Evolutionary conservation across 2,797 vertebrate genomes (phyloP), one percentile per base, ranked within the genome.

Genomic region (Chaunax sp.): DNA sequence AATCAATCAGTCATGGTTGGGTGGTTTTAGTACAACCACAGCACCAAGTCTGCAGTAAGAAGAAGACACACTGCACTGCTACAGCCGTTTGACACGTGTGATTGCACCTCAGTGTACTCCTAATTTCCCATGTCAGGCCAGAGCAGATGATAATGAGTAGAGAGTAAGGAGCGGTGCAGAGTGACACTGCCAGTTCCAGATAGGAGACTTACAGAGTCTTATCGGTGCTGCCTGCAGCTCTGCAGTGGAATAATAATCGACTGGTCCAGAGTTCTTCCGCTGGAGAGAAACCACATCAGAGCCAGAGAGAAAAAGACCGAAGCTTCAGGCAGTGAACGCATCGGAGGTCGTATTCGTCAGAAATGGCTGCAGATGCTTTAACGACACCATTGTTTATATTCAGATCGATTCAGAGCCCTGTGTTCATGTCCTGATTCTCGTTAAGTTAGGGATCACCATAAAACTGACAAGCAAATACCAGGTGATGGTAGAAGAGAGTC

Each of bases 141-240:
- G 47, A 74, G 66, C 54, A 23, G 73, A 1, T 26, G 65, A 72
- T 76, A 74, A 76, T 72, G 66, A 53, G 63, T 1, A 63, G 64
- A 53, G 63, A 72, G 71, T 18, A 38, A 16, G 44, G 41, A 47
- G 16, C 18, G 54, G 26, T 4, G 4, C n/a, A 52, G 43, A 68
- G 43, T 41, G 64, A 69, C 19, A 18, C 61, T 76, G 61, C 45
- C 56, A 19, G 55, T 46, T 63, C 10, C 66, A 72, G 66, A 78
- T 60, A 70, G 57, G n/a, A 46, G 60, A 68, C 64, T 63, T 40
- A 53, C 64, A 60, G 11, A 41, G 73, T 65, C 40, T 69, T 84
- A 82, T 85, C 81, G 60, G 53, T 4, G 9, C 41, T 0, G 77
- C 81, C 78, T 63, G 79, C 58, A 77, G 73, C 70, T 62, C 71